Evolutionary conservation across 2,888 invertebrate genomes (phyloP).

Genomic region (Eledone cirrhosa): DNA sequence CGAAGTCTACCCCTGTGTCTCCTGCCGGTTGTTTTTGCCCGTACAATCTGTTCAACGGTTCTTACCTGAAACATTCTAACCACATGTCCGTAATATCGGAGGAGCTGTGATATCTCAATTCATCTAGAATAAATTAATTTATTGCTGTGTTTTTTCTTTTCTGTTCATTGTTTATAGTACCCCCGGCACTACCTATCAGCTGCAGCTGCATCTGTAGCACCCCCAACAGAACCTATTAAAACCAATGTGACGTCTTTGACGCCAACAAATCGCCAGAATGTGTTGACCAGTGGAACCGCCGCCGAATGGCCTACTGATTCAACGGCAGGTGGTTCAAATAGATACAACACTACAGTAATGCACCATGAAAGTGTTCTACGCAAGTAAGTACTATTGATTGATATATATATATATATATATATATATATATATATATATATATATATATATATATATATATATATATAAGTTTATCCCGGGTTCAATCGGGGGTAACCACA

Average conservation of each 20-base stretch:
- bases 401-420: too few species aligned
- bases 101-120: too few species aligned
- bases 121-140: too few species aligned
- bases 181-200: slow-evolving; percentile 17
- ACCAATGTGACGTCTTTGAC: slow-evolving; percentile 15
- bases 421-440: not conserved
- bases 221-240: not conserved
- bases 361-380: slow-evolving; percentile 14
- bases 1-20: too few species aligned
- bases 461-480: too few species aligned
- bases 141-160: not conserved
- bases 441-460: too few species aligned
- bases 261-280: slow-evolving; percentile 2
- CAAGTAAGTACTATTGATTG: slow-evolving; percentile 8
- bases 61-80: too few species aligned
- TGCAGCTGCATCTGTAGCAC: not conserved
- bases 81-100: too few species aligned
- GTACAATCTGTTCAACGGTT: too few species aligned
- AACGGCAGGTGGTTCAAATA: not conserved
- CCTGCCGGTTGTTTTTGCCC: too few species aligned
- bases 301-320: slow-evolving; percentile 1
- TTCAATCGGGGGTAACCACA: too few species aligned
- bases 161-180: not conserved
- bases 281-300: not conserved
- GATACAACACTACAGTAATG: slow-evolving; percentile 12